Evolutionary conservation across 1,140 invertebrate genomes (phyloP), one percentile per base, ranked within the genome.

Genomic region (Mizuhopecten yessoensis): DNA sequence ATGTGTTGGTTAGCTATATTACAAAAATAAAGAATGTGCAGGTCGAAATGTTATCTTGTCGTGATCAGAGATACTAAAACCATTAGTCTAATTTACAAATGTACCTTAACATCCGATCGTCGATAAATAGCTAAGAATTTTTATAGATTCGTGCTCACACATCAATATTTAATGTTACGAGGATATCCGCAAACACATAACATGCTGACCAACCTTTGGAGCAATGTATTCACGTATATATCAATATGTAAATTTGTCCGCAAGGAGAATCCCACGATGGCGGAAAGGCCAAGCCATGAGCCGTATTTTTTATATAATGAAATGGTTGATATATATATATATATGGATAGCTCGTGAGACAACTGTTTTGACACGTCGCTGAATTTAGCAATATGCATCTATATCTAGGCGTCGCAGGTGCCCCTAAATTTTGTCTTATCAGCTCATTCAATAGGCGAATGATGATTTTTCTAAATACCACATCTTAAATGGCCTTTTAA

Each of bases 11-110:
- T 39, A 13, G 1, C 42, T 45, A 45, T 17, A 9, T 45, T 45
- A 45, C 17, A n/a, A n/a, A 45, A 17, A 45, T 17, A 7, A 13
- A 20, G 0, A 20, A 17, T 17, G 17, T 45, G 9, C 17, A 45
- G 42, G 42, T 45, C 17, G n/a, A 45, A 17, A 29, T 29, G 23
- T n/a, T n/a, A 29, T 75, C 57, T 0, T 29, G 1, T 75, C n/a
- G 57, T 75, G 57, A 29, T 11, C n/a, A 7, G 17, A 11, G 11
- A 17, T 75, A 5, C 5, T 29, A 29, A 29, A 29, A 29, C 57
- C 57, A 75, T 75, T 75, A 75, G 57, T 75, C 1, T 75, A 29
- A 75, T n/a, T n/a, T n/a, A n/a, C n/a, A n/a, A n/a, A n/a, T 75
- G 11, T 17, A 75, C 57, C 57, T 29, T 75, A 29, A 29, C 2